Percentiles rank a stretch among this genome's conserved stretches.
Evolutionary conservation across 2,113 vertebrate species (phyloP).

Genomic region (Lasiurus borealis): DNA sequence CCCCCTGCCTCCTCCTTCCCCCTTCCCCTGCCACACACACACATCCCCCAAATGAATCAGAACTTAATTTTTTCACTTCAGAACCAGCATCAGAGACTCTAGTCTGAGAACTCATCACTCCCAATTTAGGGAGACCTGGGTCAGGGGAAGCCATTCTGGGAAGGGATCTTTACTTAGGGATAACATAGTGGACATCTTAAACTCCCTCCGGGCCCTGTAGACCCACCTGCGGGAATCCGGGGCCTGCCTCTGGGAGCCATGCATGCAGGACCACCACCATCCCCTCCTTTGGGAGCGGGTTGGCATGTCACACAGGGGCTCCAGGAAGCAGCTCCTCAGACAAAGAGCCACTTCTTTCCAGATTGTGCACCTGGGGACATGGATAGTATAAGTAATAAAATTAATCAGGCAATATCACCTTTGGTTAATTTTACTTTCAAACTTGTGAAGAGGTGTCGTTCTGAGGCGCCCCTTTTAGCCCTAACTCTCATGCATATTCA

Average conservation of each 20-base stretch:
- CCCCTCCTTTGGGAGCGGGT: too few relatives aligned
- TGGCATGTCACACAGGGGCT: too few relatives aligned
- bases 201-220: not conserved
- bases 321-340: too few relatives aligned
- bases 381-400: constrained; percentile 5
- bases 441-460: not conserved
- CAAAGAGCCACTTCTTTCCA: not conserved
- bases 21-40: too few relatives aligned
- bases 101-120: constrained; percentile 82
- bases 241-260: not conserved
- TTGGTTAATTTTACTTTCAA: constrained; percentile 15
- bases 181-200: accelerated
- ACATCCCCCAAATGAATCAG: constrained; percentile 67
- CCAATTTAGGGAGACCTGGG: constrained; percentile 52
- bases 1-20: accelerated
- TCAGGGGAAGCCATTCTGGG: not conserved
- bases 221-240: not conserved
- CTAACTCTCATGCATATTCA: constrained; percentile 71
- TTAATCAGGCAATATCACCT: not conserved
- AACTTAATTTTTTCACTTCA: constrained; percentile 71
- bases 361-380: not conserved
- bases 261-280: too few relatives aligned
- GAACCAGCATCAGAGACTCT: constrained; percentile 78
- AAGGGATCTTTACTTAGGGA: not conserved
- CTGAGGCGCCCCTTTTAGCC: constrained; percentile 40